These are phyloP conservation scores for Strix uralensis DNA, from an alignment of 2,113 vertebrate genomes.

Conservation along the genomic window DNA sequence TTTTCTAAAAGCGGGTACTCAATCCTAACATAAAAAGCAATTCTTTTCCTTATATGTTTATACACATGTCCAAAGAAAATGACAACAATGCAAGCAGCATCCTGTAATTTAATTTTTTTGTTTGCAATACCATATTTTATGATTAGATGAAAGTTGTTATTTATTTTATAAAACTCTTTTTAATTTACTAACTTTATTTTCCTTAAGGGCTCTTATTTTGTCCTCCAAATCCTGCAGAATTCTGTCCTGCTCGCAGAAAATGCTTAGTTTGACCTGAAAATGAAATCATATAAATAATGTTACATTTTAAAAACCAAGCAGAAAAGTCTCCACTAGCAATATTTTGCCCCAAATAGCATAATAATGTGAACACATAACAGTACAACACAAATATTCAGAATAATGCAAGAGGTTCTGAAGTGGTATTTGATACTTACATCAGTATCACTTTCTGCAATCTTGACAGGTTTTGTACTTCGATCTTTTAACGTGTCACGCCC, in stretches of 20 bases:
- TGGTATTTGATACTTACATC: conserved; percentile 83
- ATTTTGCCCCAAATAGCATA: background rate
- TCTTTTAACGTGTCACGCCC: conserved; percentile 87
- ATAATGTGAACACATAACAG: background rate
- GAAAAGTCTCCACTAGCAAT: background rate
- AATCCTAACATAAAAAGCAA: background rate
- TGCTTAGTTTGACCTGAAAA: conserved; percentile 90
- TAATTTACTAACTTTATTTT: conserved; percentile 86
- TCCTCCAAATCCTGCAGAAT: conserved; percentile 94
- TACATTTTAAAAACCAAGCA: background rate
- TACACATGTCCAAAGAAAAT: background rate
- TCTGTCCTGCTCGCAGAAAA: conserved; percentile 96
- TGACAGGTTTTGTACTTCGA: conserved; percentile 86
- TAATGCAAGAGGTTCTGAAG: background rate
- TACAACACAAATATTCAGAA: background rate
- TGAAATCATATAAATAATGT: background rate
- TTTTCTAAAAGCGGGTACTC: background rate
- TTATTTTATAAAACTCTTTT: background rate
- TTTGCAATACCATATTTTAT: background rate
- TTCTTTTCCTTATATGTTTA: background rate
- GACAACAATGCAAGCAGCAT: background rate
- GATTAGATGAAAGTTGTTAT: background rate
- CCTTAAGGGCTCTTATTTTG: conserved; percentile 90
- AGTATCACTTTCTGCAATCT: conserved; percentile 93
- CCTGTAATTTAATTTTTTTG: background rate